Conservation (phyloP, 2,113 vertebrate species). For the Hucho hucho region DNA sequence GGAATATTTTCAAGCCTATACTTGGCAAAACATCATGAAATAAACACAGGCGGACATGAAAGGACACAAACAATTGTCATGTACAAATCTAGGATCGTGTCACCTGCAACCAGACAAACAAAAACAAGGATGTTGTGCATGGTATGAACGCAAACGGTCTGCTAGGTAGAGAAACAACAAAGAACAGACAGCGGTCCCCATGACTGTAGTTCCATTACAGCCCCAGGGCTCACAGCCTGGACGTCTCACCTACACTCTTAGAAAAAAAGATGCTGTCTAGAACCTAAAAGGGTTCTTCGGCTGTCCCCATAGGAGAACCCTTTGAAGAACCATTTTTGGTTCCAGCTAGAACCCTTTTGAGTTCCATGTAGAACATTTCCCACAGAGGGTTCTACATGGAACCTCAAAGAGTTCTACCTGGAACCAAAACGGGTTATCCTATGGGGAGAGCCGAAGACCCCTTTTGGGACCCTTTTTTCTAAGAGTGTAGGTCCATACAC, state of each 20-base stretch:
- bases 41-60: conserved; percentile 27
- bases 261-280: no score
- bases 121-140: background rate
- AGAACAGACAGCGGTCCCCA: conserved; percentile 4
- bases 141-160: background rate
- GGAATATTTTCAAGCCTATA: conserved; percentile 25
- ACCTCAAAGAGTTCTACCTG: no score
- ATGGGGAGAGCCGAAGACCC: no score
- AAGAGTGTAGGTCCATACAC: background rate
- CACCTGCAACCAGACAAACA: background rate
- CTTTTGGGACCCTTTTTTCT: no score
- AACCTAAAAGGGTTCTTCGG: no score
- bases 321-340: no score
- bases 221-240: conserved; percentile 41
- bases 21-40: conserved; percentile 24
- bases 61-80: background rate
- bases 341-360: no score
- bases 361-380: no score
- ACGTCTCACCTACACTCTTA: background rate
- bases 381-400: no score
- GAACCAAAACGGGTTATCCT: no score
- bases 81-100: background rate
- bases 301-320: no score
- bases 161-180: background rate
- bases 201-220: conserved; percentile 28